Conservation (phyloP, 64 coral and sea anemone species). For the Montipora sp. region DNA sequence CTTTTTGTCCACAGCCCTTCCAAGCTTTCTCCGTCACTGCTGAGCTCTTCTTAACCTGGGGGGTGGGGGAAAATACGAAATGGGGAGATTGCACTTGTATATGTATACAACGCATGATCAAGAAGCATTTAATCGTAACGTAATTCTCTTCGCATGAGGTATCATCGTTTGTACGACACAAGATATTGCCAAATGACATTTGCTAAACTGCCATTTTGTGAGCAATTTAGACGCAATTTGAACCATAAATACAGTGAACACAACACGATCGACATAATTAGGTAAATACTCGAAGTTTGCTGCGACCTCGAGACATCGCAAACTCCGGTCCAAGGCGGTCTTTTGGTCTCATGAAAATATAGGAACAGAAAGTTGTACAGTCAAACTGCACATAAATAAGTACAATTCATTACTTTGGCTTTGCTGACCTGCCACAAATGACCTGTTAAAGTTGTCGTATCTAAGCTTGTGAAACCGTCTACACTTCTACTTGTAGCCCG, state of each 20-base stretch:
- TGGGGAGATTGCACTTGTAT: neutral
- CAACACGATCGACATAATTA: too few species aligned
- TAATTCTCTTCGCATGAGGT: neutral
- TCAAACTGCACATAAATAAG: neutral
- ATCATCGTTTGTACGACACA: neutral
- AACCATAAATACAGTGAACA: too few species aligned
- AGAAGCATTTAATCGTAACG: neutral
- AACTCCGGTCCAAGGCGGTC: too few species aligned
- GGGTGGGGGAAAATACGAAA: neutral
- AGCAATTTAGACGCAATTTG: neutral
- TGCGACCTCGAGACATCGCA: too few species aligned
- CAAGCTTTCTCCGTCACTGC: conserved; percentile 79
- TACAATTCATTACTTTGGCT: neutral
- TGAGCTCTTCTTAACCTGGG: conserved; percentile 88
- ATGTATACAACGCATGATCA: too few species aligned
- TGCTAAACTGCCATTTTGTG: neutral
- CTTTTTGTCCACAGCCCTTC: conserved; percentile 72
- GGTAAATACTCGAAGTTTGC: too few species aligned
- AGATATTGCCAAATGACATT: neutral
- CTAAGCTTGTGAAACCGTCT: neutral
- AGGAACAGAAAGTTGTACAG: neutral
- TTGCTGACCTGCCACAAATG: neutral
- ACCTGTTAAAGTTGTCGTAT: neutral
- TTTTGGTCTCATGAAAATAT: too few species aligned
- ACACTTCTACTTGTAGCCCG: too few species aligned